Conservation (phyloP, 1,140 invertebrate species). For the Drosophila fuyamai region DNA sequence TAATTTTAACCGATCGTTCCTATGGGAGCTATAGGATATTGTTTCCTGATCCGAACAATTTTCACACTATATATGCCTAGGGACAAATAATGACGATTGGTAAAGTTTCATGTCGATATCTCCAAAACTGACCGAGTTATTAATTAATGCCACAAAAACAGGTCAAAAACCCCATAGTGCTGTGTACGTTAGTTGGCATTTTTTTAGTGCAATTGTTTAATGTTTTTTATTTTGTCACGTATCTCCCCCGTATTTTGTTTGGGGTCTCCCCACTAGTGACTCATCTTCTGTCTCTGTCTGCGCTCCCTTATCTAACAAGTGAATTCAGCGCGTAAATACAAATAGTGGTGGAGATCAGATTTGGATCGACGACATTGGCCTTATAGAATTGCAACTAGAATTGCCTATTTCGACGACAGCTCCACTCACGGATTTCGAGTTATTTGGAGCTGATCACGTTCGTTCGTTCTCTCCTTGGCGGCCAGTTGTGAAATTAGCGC, state of each 20-base stretch:
- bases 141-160: no score
- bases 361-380: slow-evolving; percentile 6
- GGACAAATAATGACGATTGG: no score
- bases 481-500: slow-evolving; percentile 19
- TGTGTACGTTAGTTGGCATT: slow-evolving; percentile 17
- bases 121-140: no score
- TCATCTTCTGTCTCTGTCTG: slow-evolving; percentile 13
- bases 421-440: slow-evolving; percentile 16
- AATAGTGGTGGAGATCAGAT: slow-evolving; percentile 1
- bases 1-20: no score
- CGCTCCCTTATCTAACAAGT: slow-evolving; percentile 18
- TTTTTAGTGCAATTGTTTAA: slow-evolving; percentile 4
- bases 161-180: no score
- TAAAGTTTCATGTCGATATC: no score
- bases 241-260: slow-evolving; percentile 17
- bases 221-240: not conserved
- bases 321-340: slow-evolving; percentile 2
- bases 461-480: slow-evolving; percentile 14
- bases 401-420: slow-evolving; percentile 24
- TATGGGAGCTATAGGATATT: no score
- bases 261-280: slow-evolving; percentile 13
- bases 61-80: no score
- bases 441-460: slow-evolving; percentile 31
- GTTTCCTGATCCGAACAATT: no score
- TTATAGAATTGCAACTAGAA: slow-evolving; percentile 21